Percentiles rank a stretch among this genome's conserved stretches.
Conservation (phyloP, 2,888 invertebrate species). For the Dastarcus helophoroides region DNA sequence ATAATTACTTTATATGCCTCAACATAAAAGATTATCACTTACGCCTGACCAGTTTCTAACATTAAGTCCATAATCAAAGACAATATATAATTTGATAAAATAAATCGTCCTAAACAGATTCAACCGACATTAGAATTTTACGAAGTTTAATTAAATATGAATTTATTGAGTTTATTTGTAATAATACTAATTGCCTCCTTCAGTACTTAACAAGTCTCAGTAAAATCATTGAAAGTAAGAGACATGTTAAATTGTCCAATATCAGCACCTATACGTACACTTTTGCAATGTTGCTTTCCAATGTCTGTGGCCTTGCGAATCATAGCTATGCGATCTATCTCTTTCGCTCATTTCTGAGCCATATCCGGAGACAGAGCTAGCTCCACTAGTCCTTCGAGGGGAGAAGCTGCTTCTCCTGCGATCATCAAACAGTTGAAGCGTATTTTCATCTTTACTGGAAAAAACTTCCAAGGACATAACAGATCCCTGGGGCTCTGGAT, state of each 20-base stretch:
- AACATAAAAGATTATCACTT: too few species aligned
- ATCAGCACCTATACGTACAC: constrained; percentile 35
- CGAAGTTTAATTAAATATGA: too few species aligned
- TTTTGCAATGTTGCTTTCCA: constrained; percentile 56
- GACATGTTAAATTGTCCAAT: neutral
- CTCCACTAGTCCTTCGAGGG: constrained; percentile 65
- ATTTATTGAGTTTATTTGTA: too few species aligned
- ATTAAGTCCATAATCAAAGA: too few species aligned
- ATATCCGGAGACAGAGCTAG: constrained; percentile 71
- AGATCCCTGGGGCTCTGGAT: constrained; percentile 44
- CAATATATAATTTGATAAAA: too few species aligned
- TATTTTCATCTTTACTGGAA: constrained; percentile 31
- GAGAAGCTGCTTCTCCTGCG: constrained; percentile 31
- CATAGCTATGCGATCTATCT: constrained; percentile 49
- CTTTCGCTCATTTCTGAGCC: constrained; percentile 65
- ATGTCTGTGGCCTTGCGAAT: constrained; percentile 40
- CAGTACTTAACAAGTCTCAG: too few species aligned
- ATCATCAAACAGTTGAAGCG: constrained; percentile 33
- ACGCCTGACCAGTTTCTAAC: too few species aligned
- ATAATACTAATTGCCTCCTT: too few species aligned
- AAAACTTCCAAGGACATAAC: constrained; percentile 29
- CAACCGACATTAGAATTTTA: too few species aligned
- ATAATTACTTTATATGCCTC: too few species aligned
- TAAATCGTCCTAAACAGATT: too few species aligned
- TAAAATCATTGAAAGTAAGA: neutral